phyloP scores from a whole-genome alignment of 1,140 invertebrate genomes.

The Bombus impatiens region DNA sequence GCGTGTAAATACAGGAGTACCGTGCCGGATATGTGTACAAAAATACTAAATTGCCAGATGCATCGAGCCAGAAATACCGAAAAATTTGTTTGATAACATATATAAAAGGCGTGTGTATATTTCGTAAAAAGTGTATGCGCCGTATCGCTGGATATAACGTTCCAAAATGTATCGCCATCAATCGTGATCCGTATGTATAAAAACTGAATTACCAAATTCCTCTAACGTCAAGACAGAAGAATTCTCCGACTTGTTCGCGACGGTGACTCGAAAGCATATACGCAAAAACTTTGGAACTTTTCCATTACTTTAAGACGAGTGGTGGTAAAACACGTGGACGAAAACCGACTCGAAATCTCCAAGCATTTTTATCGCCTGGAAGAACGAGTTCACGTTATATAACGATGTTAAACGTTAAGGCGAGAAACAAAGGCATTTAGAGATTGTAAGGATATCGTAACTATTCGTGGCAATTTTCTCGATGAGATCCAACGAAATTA shows the following conservation, averaged over 20 bases:
- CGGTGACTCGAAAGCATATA: background rate
- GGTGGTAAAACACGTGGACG: conserved; percentile 30
- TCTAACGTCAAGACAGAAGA: conserved; percentile 35
- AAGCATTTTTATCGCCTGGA: conserved; percentile 31
- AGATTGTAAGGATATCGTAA: background rate
- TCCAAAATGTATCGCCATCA: background rate
- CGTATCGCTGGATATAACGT: background rate
- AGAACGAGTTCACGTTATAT: background rate
- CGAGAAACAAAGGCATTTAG: background rate
- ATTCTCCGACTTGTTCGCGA: conserved; percentile 20
- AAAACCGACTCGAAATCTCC: conserved; percentile 35
- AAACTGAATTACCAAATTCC: conserved; percentile 39
- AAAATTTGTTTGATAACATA: conserved; percentile 18
- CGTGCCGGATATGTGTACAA: background rate
- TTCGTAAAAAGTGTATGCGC: background rate
- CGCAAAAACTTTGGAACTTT: conserved; percentile 64
- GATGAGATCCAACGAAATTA: background rate
- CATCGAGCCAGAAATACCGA: background rate
- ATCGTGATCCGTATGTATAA: conserved; percentile 12
- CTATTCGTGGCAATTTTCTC: background rate
- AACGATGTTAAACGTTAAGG: background rate
- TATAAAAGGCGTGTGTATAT: background rate
- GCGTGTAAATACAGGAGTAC: background rate
- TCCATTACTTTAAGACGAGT: conserved; percentile 49
- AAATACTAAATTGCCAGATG: conserved; percentile 21